Conservation (phyloP, 2,888 invertebrate genomes). For the Hyalella azteca region DNA sequence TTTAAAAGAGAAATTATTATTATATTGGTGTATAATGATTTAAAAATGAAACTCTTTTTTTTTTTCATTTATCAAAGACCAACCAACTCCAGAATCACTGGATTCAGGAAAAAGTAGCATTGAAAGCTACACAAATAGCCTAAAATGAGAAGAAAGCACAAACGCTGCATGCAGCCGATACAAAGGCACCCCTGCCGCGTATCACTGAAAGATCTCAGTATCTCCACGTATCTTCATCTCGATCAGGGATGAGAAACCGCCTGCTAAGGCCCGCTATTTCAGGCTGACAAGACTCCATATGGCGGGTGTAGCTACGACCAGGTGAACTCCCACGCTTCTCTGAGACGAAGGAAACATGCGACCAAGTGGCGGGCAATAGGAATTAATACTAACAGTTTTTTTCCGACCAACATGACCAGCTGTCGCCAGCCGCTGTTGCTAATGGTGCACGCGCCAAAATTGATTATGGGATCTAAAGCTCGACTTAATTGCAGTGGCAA, state of each 20-base stretch:
- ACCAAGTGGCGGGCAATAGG: not conserved
- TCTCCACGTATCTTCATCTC: not conserved
- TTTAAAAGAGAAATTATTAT: too few relatives aligned
- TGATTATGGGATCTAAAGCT: too few relatives aligned
- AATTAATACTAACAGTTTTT: too few relatives aligned
- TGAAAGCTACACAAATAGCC: not conserved
- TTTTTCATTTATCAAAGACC: too few relatives aligned
- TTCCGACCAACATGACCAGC: too few relatives aligned
- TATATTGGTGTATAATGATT: too few relatives aligned
- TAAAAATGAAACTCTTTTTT: too few relatives aligned
- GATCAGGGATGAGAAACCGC: not conserved
- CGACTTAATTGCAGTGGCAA: too few relatives aligned
- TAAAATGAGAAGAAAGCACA: not conserved
- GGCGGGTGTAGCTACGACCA: not conserved
- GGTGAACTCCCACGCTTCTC: conserved; percentile 32
- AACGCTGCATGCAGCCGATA: too few relatives aligned
- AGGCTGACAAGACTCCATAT: not conserved
- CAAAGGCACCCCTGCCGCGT: not conserved
- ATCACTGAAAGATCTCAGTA: not conserved
- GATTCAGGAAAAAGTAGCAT: too few relatives aligned
- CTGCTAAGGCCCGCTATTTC: not conserved
- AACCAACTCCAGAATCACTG: too few relatives aligned
- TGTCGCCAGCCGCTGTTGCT: too few relatives aligned
- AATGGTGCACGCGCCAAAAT: conserved; percentile 7
- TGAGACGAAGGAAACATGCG: not conserved